Evolutionary conservation across 2,888 invertebrate species (phyloP).

Genomic region (Cantharis rustica): DNA sequence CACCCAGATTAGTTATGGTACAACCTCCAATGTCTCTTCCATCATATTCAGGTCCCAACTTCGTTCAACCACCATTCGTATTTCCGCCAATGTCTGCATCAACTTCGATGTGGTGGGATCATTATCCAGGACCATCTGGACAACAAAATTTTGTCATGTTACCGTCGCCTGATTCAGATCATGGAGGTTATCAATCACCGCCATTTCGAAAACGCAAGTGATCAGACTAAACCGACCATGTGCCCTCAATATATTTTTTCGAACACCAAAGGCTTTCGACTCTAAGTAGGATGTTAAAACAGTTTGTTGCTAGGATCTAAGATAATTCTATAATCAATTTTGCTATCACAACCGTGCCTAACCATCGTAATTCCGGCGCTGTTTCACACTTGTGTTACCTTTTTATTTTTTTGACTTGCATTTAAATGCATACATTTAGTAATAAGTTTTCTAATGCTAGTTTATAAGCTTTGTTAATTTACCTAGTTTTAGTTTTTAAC

Average conservation of each 20-base stretch:
- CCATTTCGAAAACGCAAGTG: conserved; percentile 54
- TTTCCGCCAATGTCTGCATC: conserved; percentile 41
- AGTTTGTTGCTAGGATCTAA: conserved; percentile 23
- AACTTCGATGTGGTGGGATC: conserved; percentile 50
- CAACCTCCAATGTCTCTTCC: conserved; percentile 51
- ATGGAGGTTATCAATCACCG: conserved; percentile 45
- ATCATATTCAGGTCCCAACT: conserved; percentile 39
- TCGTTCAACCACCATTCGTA: conserved; percentile 39
- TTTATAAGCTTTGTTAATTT: neutral
- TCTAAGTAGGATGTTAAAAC: conserved; percentile 18
- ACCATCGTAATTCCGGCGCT: conserved; percentile 36
- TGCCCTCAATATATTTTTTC: conserved; percentile 33
- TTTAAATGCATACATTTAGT: neutral
- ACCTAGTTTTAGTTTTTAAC: neutral
- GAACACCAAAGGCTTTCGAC: conserved; percentile 44
- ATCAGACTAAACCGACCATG: conserved; percentile 32
- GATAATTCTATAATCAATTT: conserved; percentile 21
- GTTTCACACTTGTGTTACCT: conserved; percentile 6
- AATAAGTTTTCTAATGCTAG: neutral
- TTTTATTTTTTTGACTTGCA: neutral
- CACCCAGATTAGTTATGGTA: conserved; percentile 49
- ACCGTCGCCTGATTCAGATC: conserved; percentile 37
- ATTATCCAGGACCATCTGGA: conserved; percentile 48
- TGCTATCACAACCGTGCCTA: conserved; percentile 44
- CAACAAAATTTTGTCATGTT: conserved; percentile 46